phyloP scores from a whole-genome alignment of 2,113 vertebrate species.

The Psilopogon haemacephalus region DNA sequence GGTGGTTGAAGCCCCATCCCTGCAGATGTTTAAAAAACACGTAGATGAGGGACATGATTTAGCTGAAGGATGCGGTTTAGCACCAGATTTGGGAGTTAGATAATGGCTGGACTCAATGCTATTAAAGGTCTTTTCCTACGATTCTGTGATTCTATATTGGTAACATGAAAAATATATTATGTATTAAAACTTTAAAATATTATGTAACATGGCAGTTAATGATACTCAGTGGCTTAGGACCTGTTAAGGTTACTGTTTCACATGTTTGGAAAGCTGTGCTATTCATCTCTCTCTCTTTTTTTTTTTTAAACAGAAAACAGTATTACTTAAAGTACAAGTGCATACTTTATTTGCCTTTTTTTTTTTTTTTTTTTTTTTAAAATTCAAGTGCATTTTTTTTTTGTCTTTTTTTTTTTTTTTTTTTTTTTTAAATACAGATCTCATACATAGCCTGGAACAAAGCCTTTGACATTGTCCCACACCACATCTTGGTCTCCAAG shows the following conservation, averaged over 20 bases:
- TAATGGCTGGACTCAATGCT: no score
- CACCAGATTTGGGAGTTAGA: no score
- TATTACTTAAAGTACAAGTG: background rate
- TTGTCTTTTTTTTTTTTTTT: background rate
- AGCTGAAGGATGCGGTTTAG: no score
- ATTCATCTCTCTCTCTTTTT: background rate
- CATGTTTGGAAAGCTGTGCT: background rate
- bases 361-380: background rate
- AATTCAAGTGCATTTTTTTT: background rate
- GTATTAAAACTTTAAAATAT: background rate
- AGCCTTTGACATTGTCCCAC: no score
- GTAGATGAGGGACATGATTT: no score
- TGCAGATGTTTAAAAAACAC: no score
- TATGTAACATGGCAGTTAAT: background rate
- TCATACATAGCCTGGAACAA: background rate
- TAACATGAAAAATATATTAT: background rate
- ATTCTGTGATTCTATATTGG: no score
- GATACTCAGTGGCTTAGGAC: background rate
- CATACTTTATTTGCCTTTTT: background rate
- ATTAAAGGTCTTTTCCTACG: no score
- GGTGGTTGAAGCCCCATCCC: no score
- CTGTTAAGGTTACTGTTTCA: no score
- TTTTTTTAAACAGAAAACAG: background rate
- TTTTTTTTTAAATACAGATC: background rate
- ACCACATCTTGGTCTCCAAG: no score